phyloP scores from a whole-genome alignment of 2,113 vertebrate genomes.

The Neogale vison region DNA sequence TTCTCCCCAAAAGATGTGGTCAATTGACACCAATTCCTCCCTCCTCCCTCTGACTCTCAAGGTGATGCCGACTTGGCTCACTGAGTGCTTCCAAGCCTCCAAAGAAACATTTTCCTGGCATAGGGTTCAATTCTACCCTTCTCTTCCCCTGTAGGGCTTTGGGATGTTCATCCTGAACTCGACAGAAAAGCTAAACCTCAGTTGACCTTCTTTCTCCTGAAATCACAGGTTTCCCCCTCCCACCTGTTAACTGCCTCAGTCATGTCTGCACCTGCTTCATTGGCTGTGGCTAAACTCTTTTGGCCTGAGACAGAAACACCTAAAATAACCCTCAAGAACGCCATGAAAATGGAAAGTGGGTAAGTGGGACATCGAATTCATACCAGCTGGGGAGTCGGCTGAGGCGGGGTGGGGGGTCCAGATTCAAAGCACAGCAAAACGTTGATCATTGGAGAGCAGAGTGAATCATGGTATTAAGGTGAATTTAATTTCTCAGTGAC shows the following conservation, averaged over 20 bases:
- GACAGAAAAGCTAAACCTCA: neutral
- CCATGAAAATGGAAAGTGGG: constrained; percentile 85
- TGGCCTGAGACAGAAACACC: constrained; percentile 92
- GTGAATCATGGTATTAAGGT: neutral
- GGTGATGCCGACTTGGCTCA: neutral
- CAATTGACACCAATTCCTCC: neutral
- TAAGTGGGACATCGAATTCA: constrained; percentile 70
- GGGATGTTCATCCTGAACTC: neutral
- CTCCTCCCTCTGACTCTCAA: neutral
- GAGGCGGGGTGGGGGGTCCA: neutral
- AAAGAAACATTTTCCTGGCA: neutral
- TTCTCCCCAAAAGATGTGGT: neutral
- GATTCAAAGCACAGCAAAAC: neutral
- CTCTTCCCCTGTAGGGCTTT: neutral
- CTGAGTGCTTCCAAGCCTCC: neutral
- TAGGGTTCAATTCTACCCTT: neutral
- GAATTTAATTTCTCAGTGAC: neutral
- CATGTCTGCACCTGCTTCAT: constrained; percentile 92
- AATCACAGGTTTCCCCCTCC: constrained; percentile 87
- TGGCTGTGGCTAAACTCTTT: constrained; percentile 90
- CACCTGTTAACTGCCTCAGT: constrained; percentile 92
- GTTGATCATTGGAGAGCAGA: neutral
- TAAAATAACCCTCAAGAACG: constrained; percentile 68
- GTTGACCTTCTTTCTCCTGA: constrained; percentile 13
- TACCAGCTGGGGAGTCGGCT: neutral